phyloP scores from a whole-genome alignment of 2,888 invertebrate genomes.

The Drosophila birchii region DNA sequence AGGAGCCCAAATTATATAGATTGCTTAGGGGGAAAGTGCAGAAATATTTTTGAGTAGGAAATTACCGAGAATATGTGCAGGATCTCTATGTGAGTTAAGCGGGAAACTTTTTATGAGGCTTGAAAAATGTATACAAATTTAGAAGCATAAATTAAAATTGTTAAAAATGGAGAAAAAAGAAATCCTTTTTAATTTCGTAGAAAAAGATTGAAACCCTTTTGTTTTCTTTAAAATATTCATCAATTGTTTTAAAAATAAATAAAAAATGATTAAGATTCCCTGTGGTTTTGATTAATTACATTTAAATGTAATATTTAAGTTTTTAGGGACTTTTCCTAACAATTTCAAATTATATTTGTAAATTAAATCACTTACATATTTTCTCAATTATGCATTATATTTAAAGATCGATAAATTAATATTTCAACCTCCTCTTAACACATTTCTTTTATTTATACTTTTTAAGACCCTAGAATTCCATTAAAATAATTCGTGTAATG shows the following conservation, averaged over 20 bases:
- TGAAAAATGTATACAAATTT: background rate
- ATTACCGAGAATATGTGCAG: background rate
- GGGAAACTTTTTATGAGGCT: no score
- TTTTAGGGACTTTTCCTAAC: background rate
- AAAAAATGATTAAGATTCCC: background rate
- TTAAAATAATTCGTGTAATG: background rate
- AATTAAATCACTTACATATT: no score
- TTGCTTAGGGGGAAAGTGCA: conserved; percentile 12
- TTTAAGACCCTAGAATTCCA: background rate
- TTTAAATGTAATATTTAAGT: background rate
- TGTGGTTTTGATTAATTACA: background rate
- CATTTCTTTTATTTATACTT: background rate
- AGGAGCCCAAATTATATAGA: conserved; percentile 44
- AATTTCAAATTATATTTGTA: no score
- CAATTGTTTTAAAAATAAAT: background rate
- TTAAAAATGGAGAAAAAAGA: background rate
- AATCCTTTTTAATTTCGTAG: background rate
- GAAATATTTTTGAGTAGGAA: conserved; percentile 23
- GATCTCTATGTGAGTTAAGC: background rate
- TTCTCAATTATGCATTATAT: no score
- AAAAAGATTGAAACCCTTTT: background rate
- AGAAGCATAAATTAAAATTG: no score
- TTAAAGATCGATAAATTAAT: background rate
- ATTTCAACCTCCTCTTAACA: background rate
- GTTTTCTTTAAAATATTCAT: background rate